A percentile compares a stretch with the other conserved stretches of the same genome.
phyloP scores from a whole-genome alignment of 2,113 vertebrate genomes.

The Paradoxurus hermaphroditus region DNA sequence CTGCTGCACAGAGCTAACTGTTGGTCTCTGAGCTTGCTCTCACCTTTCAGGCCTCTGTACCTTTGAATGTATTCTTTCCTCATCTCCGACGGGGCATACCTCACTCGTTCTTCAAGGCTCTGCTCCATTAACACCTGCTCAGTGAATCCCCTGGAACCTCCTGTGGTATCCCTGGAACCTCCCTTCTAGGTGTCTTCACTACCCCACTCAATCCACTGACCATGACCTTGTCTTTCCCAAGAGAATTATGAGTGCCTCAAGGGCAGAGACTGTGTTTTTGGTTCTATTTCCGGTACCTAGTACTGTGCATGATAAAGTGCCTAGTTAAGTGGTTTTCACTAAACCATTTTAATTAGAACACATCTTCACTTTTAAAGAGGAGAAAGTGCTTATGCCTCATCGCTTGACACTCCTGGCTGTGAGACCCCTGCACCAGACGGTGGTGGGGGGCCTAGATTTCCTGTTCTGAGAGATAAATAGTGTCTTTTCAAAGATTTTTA shows the following conservation, averaged over 20 bases:
- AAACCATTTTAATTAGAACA: not conserved
- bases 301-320: not conserved
- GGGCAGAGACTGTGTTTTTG: not conserved
- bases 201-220: not conserved
- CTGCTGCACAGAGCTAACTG: not conserved
- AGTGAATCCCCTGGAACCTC: not conserved
- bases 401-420: not conserved
- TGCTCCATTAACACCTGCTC: not conserved
- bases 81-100: not conserved
- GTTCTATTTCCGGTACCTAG: not conserved
- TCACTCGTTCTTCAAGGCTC: not conserved
- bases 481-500: not conserved
- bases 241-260: not conserved
- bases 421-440: not conserved
- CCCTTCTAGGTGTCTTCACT: not conserved
- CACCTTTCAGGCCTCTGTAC: not conserved
- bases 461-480: not conserved
- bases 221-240: not conserved
- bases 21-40: not conserved
- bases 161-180: not conserved
- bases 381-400: not conserved
- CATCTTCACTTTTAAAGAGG: not conserved
- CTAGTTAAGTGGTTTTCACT: not conserved
- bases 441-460: not conserved
- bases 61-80: not conserved